A percentile compares a stretch with the other conserved stretches of the same genome.
phyloP scores from a whole-genome alignment of 2,113 vertebrate species.

The Gavia stellata region DNA sequence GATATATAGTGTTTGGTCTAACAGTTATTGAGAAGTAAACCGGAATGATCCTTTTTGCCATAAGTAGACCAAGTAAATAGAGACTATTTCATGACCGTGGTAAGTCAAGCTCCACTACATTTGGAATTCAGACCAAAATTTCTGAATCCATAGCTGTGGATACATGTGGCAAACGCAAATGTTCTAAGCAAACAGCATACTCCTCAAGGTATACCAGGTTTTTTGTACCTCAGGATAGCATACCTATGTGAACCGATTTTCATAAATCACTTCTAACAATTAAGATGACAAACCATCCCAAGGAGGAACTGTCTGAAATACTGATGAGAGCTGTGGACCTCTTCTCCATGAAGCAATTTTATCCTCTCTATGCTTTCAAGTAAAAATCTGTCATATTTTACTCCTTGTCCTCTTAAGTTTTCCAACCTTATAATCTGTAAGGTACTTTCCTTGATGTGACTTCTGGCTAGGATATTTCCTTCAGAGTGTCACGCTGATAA shows the following conservation, averaged over 20 bases:
- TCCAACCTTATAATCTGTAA: not conserved
- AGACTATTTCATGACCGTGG: not conserved
- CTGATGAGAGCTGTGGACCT: not conserved
- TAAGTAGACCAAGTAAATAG: not conserved
- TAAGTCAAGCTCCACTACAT: not conserved
- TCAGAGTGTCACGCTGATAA: not conserved
- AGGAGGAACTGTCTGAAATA: not conserved
- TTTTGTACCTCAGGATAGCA: not conserved
- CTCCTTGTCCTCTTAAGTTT: not conserved
- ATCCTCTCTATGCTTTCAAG: not conserved
- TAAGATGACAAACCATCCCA: not conserved
- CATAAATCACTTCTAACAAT: not conserved
- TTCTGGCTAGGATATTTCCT: not conserved
- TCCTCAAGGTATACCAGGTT: rapidly evolving
- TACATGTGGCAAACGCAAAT: rapidly evolving
- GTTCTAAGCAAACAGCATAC: not conserved
- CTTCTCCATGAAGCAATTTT: not conserved
- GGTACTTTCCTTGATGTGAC: not conserved
- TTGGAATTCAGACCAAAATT: not conserved
- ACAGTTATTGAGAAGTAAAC: not conserved
- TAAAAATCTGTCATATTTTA: not conserved
- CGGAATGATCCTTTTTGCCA: not conserved
- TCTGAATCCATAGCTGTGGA: not conserved
- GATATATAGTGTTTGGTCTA: not conserved
- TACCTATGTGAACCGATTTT: not conserved